A percentile compares a stretch with the other conserved stretches of the same genome.
Conservation (phyloP, 2,888 invertebrate genomes). For the Lithophane socia region DNA sequence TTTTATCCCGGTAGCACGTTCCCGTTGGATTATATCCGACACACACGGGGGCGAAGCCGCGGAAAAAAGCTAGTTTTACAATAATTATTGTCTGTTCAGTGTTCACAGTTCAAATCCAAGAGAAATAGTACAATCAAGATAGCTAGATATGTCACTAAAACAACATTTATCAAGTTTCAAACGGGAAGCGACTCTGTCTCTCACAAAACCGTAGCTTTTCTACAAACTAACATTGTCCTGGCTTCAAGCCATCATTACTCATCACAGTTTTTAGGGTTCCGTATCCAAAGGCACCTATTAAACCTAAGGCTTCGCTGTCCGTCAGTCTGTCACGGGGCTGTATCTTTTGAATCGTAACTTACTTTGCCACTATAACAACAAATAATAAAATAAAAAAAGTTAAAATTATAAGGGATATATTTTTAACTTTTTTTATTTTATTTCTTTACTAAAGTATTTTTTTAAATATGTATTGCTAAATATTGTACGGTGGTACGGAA, state of each 20-base stretch:
- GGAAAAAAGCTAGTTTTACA: not conserved
- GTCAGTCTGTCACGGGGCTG: not conserved
- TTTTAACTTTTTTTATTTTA: no score
- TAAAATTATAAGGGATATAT: no score
- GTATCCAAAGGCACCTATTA: not conserved
- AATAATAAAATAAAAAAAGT: no score
- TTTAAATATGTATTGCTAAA: not conserved
- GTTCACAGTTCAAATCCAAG: not conserved
- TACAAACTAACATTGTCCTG: slow-evolving; percentile 27
- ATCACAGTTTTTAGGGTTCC: slow-evolving; percentile 45
- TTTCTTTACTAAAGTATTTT: not conserved
- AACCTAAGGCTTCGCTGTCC: not conserved
- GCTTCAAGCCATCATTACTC: slow-evolving; percentile 56
- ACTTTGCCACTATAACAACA: not conserved
- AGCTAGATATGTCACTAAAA: slow-evolving; percentile 10
- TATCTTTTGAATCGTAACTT: not conserved
- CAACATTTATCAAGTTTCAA: slow-evolving; percentile 49
- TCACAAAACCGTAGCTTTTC: slow-evolving; percentile 10
- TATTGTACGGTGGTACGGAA: not conserved
- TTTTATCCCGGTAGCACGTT: not conserved
- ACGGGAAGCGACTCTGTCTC: slow-evolving; percentile 35
- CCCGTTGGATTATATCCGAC: not conserved
- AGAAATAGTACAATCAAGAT: slow-evolving; percentile 15
- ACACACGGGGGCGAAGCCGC: not conserved
- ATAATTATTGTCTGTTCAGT: not conserved